Conservation (phyloP, 2,888 invertebrate genomes). For the Andrena trimmerana region DNA sequence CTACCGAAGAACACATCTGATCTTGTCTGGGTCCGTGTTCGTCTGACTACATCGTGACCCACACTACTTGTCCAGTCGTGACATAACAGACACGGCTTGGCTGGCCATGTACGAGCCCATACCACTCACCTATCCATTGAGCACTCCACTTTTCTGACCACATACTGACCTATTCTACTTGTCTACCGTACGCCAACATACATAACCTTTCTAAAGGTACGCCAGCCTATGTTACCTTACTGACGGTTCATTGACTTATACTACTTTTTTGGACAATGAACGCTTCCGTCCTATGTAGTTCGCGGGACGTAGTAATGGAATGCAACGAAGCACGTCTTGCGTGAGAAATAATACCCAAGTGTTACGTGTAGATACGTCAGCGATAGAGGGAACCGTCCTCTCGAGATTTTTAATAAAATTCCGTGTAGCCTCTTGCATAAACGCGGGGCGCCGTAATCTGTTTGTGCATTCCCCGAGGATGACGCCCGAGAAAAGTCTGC, state of each 20-base stretch:
- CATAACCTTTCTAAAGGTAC: too few species aligned
- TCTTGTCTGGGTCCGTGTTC: not conserved
- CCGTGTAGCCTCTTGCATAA: not conserved
- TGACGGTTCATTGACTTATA: too few species aligned
- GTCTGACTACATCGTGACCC: not conserved
- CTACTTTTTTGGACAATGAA: too few species aligned
- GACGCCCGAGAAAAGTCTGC: slow-evolving; percentile 10
- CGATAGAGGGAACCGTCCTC: not conserved
- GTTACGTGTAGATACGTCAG: not conserved
- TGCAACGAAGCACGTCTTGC: too few species aligned
- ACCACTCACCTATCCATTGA: not conserved
- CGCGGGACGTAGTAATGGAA: too few species aligned
- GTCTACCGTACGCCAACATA: too few species aligned
- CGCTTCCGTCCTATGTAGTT: too few species aligned
- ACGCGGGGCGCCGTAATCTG: not conserved
- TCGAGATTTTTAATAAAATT: slow-evolving; percentile 34
- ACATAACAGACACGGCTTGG: not conserved
- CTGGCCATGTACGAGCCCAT: not conserved
- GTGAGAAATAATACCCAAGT: too few species aligned
- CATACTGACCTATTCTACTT: too few species aligned
- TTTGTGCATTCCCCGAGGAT: not conserved
- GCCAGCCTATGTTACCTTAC: too few species aligned
- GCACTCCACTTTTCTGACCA: too few species aligned
- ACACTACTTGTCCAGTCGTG: not conserved
- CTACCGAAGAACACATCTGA: too few species aligned